Evolutionary conservation across 2,888 invertebrate species (phyloP).

Genomic region (Lagria hirta): DNA sequence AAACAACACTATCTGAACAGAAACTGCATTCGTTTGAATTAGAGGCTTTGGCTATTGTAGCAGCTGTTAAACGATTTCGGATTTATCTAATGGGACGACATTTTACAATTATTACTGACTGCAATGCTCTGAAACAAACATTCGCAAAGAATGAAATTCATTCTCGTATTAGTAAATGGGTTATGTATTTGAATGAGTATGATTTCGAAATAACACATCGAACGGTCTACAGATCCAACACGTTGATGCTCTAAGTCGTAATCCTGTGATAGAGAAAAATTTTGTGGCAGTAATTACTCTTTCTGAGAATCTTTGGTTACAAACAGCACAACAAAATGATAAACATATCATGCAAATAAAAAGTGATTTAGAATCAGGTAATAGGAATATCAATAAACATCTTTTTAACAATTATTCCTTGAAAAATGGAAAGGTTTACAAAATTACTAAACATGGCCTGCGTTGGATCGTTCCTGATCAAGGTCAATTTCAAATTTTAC

Average conservation of each 20-base stretch:
- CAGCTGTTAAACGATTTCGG: too few species aligned
- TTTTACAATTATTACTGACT: slow-evolving; percentile 37
- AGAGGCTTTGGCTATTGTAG: too few species aligned
- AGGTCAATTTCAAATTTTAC: slow-evolving; percentile 34
- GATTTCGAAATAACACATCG: slow-evolving; percentile 19
- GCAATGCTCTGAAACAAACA: slow-evolving; percentile 18
- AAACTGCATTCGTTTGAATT: too few species aligned
- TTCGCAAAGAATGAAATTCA: slow-evolving; percentile 24
- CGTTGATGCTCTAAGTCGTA: slow-evolving; percentile 26
- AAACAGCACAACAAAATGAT: slow-evolving; percentile 16
- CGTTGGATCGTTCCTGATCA: slow-evolving; percentile 31
- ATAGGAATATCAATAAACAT: neutral
- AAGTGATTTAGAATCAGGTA: slow-evolving; percentile 9
- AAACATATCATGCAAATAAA: slow-evolving; percentile 7
- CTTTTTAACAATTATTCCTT: slow-evolving; percentile 11
- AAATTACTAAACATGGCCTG: slow-evolving; percentile 19
- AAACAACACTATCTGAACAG: too few species aligned
- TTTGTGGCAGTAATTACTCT: slow-evolving; percentile 7
- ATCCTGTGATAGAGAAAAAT: slow-evolving; percentile 4
- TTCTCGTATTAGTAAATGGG: slow-evolving; percentile 22
- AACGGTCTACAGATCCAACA: slow-evolving; percentile 14
- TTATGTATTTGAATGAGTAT: slow-evolving; percentile 18
- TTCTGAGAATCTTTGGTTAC: slow-evolving; percentile 23
- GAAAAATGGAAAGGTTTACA: slow-evolving; percentile 24
- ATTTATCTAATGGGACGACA: too few species aligned